Evolutionary conservation across 2,797 vertebrate genomes (phyloP).

Genomic region (Prionace glauca): DNA sequence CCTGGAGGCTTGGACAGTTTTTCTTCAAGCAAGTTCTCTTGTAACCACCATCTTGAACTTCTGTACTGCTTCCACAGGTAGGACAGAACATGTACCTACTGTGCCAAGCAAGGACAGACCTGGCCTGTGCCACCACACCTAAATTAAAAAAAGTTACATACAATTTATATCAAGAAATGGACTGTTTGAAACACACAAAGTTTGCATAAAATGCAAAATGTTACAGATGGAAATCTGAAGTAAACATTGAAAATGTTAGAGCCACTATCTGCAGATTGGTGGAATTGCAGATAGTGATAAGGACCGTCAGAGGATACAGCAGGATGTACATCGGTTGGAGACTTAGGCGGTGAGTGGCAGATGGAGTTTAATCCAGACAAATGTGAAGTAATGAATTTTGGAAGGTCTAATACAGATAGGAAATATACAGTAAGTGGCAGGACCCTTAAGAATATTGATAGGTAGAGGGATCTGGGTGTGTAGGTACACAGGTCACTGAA

Average conservation of each 20-base stretch:
- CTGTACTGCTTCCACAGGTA: constrained; percentile 75
- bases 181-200: not conserved
- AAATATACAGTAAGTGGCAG: no score
- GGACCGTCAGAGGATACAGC: no score
- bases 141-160: constrained; percentile 28
- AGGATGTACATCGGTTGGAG: no score
- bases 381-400: no score
- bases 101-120: constrained; percentile 85
- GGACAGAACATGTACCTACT: constrained; percentile 78
- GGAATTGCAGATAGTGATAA: no score
- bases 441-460: no score
- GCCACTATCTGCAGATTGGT: not conserved
- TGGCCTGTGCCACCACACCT: constrained; percentile 83
- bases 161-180: not conserved
- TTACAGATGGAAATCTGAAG: not conserved
- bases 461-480: no score
- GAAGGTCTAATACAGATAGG: no score
- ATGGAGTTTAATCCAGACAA: no score
- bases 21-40: constrained; percentile 76
- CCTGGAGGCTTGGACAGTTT: constrained; percentile 71
- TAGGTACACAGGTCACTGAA: no score
- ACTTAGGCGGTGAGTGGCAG: no score
- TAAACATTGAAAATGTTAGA: not conserved
- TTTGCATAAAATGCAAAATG: not conserved
- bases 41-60: constrained; percentile 74